Evolutionary conservation across 2,113 vertebrate genomes (phyloP), one percentile per base, ranked within the genome.

Genomic region (Platichthys stellatus): DNA sequence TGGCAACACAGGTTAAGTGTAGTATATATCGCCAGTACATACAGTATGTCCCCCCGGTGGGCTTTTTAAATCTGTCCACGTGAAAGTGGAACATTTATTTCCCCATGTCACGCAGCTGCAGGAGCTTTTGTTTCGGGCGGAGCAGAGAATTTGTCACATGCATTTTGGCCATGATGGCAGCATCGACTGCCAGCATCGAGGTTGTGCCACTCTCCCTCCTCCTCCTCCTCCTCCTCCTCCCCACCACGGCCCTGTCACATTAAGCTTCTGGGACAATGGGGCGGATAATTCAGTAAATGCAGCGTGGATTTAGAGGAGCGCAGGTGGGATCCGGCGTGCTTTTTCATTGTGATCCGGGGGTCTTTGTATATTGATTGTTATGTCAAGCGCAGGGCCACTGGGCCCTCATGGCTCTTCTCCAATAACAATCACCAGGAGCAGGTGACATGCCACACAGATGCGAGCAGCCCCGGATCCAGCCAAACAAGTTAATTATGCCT

Each of bases 401-500:
- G 80, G 80, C 76, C 56, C 85, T 88, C 73, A 23, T 73, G 69
- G 87, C 90, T 90, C 83, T 57, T 49, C 83, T 91, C 75, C 83
- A 92, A 90, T 92, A 89, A 86, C 78, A 87, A 88, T 81, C 84
- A 89, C 80, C 54, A 62, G 71, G 77, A 86, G 75, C 79, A 78
- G 82, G 84, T 83, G 88, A 89, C 86, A 68, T 71, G 82, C 80
- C 86, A 76, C 84, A 74, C 80, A 87, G 66, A 78, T 82, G 81
- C 86, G 83, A 31, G 78, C 70, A 78, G 76, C 77, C 76, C 53
- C 53, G 43, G 82, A 85, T 81, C 71, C 70, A 83, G 82, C 81
- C 75, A 87, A 88, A 87, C 78, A 87, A 85, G 80, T 88, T 90
- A 88, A 93, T 93, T 90, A 90, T 87, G 79, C 73, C 78, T 88